phyloP scores from a whole-genome alignment of 1,140 invertebrate genomes.

The Matsumurasca onukii region DNA sequence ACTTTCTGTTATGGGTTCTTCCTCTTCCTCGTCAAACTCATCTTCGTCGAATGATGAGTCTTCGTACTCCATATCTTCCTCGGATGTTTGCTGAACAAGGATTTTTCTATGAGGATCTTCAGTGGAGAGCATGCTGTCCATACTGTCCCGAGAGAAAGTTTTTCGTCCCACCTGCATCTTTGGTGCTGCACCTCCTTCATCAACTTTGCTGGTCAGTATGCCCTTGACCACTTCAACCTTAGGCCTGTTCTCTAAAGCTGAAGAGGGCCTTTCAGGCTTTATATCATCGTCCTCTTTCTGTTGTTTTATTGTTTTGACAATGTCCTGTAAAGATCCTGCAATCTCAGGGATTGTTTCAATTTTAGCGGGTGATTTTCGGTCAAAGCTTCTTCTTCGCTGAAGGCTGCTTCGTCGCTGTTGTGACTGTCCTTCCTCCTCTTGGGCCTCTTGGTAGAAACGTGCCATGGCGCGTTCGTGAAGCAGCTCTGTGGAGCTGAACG shows the following conservation, averaged over 20 bases:
- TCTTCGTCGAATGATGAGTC: constrained; percentile 31
- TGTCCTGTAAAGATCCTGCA: constrained; percentile 5
- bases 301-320: neutral
- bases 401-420: constrained; percentile 42
- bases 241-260: no score
- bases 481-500: constrained; percentile 77
- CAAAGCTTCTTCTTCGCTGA: constrained; percentile 37
- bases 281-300: neutral
- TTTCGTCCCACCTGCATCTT: neutral
- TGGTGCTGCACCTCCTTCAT: neutral
- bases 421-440: constrained; percentile 65
- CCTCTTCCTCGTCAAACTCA: constrained; percentile 33
- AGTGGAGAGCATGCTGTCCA: constrained; percentile 17
- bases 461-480: constrained; percentile 78
- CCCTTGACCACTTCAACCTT: no score
- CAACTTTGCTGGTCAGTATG: neutral
- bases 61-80: constrained; percentile 31
- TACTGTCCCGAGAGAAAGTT: constrained; percentile 27
- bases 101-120: constrained; percentile 6
- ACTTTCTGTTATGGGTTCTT: constrained; percentile 49
- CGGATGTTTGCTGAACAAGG: constrained; percentile 7
- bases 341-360: neutral
- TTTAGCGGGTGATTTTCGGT: constrained; percentile 19
- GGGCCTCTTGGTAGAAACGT: constrained; percentile 71
- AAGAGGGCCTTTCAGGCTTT: neutral